Percentiles rank a stretch among this genome's conserved stretches.
Evolutionary conservation across 2,113 vertebrate species (phyloP).

Genomic region (Naja naja): DNA sequence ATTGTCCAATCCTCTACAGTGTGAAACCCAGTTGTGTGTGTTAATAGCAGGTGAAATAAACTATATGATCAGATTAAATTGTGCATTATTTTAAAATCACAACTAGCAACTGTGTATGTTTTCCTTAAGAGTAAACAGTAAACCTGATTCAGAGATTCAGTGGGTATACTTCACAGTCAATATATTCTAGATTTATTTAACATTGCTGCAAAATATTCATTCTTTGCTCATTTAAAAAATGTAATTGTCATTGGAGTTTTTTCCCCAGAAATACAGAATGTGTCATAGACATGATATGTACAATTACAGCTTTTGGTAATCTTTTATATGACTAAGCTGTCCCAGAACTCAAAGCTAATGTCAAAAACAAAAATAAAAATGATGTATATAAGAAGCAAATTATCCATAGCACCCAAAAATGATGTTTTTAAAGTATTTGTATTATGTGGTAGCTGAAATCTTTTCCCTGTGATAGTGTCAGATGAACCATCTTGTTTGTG

Average conservation of each 20-base stretch:
- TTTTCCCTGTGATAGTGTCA: conserved; percentile 25
- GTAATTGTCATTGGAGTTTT: not conserved
- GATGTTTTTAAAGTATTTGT: not conserved
- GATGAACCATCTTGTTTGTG: conserved; percentile 16
- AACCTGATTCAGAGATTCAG: not conserved
- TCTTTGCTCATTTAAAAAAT: not conserved
- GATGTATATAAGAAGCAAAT: not conserved
- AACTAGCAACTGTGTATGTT: not conserved
- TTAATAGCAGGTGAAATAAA: not conserved
- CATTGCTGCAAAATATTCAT: not conserved
- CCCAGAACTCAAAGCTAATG: not conserved
- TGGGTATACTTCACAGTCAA: not conserved
- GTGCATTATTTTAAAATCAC: not conserved
- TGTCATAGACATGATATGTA: not conserved
- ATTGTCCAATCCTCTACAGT: not conserved
- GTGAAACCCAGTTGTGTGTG: not conserved
- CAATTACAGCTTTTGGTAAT: not conserved
- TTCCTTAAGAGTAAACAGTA: not conserved
- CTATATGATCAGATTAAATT: not conserved
- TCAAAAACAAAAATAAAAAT: not conserved
- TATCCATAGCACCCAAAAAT: not conserved
- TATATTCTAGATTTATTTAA: not conserved
- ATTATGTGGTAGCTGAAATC: conserved; percentile 4
- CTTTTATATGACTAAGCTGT: not conserved
- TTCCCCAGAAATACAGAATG: not conserved